A percentile compares a stretch with the other conserved stretches of the same genome.
Evolutionary conservation across 2,113 vertebrate species (phyloP).

Genomic region (Hippocampus abdominalis): DNA sequence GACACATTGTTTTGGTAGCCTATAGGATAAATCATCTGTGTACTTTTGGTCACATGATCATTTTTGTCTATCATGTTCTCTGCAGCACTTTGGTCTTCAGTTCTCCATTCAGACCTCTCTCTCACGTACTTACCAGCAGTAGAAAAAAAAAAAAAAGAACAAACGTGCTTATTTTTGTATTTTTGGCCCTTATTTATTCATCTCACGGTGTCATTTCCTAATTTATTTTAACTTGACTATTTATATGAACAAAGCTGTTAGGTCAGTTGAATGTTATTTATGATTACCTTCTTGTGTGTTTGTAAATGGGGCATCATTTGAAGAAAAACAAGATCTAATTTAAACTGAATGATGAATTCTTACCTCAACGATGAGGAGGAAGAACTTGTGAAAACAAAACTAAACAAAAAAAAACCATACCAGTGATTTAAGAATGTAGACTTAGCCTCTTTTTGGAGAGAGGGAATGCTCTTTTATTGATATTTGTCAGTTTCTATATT

Average conservation of each 20-base stretch:
- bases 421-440: constrained; percentile 90
- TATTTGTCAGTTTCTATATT: constrained; percentile 85
- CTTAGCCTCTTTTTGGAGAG: constrained; percentile 83
- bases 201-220: constrained; percentile 72
- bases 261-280: constrained; percentile 81
- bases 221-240: constrained; percentile 81
- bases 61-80: constrained; percentile 43
- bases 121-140: constrained; percentile 66
- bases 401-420: constrained; percentile 68
- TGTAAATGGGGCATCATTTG: constrained; percentile 76
- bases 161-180: constrained; percentile 91
- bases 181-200: constrained; percentile 72
- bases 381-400: constrained; percentile 64
- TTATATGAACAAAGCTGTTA: constrained; percentile 81
- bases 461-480: constrained; percentile 82
- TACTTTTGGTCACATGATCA: constrained; percentile 50
- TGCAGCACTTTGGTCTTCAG: constrained; percentile 50
- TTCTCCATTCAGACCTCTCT: constrained; percentile 54
- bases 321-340: constrained; percentile 69
- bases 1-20: constrained; percentile 70
- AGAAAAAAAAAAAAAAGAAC: constrained; percentile 76
- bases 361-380: constrained; percentile 66
- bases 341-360: constrained; percentile 72
- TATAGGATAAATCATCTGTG: constrained; percentile 56
- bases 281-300: constrained; percentile 74